Evolutionary conservation across 2,888 invertebrate genomes (phyloP).

Genomic region (Lepeophtheirus nordmannii): DNA sequence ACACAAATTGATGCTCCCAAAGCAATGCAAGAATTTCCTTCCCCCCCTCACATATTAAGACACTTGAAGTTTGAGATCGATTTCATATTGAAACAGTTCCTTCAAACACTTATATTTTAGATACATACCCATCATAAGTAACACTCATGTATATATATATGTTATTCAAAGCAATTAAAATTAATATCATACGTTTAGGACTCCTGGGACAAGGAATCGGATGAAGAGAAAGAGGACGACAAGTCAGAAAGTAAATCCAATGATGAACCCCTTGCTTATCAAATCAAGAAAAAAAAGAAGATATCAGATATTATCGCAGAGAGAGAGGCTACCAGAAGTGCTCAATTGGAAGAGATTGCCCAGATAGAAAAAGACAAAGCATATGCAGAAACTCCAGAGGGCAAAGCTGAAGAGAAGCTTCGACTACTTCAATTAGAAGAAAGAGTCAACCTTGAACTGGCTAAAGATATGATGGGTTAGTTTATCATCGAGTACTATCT

Average conservation of each 20-base stretch:
- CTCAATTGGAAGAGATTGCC: background rate
- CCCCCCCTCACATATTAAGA: too few relatives aligned
- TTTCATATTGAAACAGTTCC: too few relatives aligned
- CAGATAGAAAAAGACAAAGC: background rate
- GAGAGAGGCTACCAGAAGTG: slow-evolving; percentile 5
- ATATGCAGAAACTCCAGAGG: slow-evolving; percentile 7
- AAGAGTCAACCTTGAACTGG: slow-evolving; percentile 6
- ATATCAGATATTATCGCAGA: slow-evolving; percentile 17
- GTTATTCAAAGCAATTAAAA: too few relatives aligned
- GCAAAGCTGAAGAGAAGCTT: slow-evolving; percentile 2
- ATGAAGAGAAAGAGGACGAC: background rate
- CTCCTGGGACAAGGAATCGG: slow-evolving; percentile 18
- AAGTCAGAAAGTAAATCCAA: background rate
- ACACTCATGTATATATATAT: too few relatives aligned
- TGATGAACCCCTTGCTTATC: background rate
- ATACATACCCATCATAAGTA: too few relatives aligned
- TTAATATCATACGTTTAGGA: background rate
- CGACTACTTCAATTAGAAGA: slow-evolving; percentile 3
- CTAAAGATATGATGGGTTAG: slow-evolving; percentile 18
- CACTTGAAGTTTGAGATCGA: too few relatives aligned
- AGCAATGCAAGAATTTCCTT: too few relatives aligned
- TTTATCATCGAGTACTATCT: background rate
- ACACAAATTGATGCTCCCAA: too few relatives aligned
- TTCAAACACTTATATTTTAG: too few relatives aligned
- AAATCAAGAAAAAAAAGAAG: slow-evolving; percentile 21